phyloP scores from a whole-genome alignment of 2,113 vertebrate species.

The Salvator merianae region DNA sequence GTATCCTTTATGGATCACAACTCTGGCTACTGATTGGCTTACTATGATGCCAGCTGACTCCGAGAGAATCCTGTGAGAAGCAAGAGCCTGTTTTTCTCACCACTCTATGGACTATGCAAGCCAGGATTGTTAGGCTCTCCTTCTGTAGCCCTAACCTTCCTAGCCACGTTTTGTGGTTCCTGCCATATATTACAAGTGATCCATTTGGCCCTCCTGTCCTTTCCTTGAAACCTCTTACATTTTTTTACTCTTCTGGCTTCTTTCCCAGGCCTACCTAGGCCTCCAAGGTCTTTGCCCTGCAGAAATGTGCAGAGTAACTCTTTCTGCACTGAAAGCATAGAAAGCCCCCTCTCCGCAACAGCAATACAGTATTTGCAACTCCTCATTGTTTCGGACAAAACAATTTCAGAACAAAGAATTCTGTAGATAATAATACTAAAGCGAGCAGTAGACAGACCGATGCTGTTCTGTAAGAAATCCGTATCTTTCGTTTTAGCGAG shows the following conservation, averaged over 20 bases:
- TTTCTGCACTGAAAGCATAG: neutral
- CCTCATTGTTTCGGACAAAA: neutral
- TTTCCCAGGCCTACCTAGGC: no score
- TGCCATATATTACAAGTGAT: neutral
- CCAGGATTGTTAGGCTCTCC: neutral
- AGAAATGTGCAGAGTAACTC: neutral
- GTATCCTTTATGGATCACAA: neutral
- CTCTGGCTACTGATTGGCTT: neutral
- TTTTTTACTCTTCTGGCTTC: neutral
- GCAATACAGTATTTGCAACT: neutral
- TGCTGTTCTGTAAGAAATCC: neutral
- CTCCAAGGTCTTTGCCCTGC: no score
- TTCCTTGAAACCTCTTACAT: neutral
- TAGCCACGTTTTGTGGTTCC: neutral
- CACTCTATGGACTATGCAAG: neutral
- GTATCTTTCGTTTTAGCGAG: neutral
- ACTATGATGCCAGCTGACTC: neutral
- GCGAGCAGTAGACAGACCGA: neutral
- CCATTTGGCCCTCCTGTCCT: neutral
- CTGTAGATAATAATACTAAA: neutral
- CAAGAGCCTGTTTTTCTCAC: neutral
- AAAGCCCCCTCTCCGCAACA: neutral
- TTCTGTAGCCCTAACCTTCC: neutral
- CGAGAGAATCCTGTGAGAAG: conserved; percentile 3
- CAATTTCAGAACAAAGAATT: neutral